Conservation (phyloP, 1,140 invertebrate genomes). For the Philopotamus ludificatus region DNA sequence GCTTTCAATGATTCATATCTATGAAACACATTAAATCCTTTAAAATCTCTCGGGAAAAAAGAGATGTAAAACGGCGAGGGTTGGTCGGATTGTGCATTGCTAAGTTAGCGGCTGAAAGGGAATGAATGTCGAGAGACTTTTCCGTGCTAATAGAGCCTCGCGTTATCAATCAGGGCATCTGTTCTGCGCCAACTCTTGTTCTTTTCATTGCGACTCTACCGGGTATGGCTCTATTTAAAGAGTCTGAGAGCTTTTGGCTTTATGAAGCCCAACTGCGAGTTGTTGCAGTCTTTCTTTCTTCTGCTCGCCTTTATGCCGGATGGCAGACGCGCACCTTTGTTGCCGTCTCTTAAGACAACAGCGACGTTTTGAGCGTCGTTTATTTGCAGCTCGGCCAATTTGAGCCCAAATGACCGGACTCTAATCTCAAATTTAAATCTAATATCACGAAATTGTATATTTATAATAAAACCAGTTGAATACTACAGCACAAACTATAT, state of each 20-base stretch:
- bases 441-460: too few species aligned
- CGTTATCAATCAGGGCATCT: conserved; percentile 27
- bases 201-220: conserved; percentile 11
- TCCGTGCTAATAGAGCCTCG: conserved; percentile 1
- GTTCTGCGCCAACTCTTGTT: not conserved
- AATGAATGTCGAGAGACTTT: not conserved
- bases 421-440: too few species aligned
- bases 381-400: too few species aligned
- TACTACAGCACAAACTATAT: too few species aligned
- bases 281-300: not conserved
- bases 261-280: conserved; percentile 9
- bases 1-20: not conserved
- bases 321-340: not conserved
- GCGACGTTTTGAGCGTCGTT: too few species aligned
- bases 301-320: not conserved
- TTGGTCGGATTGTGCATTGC: not conserved
- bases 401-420: too few species aligned
- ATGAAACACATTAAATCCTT: too few species aligned
- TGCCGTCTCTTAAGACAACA: too few species aligned
- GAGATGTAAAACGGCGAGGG: too few species aligned
- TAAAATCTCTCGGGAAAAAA: too few species aligned
- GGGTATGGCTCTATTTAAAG: not conserved
- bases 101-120: not conserved
- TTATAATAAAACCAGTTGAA: too few species aligned
- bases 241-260: conserved; percentile 13